Conservation (phyloP, 2,113 vertebrate species). For the Syngnathus scovelli region DNA sequence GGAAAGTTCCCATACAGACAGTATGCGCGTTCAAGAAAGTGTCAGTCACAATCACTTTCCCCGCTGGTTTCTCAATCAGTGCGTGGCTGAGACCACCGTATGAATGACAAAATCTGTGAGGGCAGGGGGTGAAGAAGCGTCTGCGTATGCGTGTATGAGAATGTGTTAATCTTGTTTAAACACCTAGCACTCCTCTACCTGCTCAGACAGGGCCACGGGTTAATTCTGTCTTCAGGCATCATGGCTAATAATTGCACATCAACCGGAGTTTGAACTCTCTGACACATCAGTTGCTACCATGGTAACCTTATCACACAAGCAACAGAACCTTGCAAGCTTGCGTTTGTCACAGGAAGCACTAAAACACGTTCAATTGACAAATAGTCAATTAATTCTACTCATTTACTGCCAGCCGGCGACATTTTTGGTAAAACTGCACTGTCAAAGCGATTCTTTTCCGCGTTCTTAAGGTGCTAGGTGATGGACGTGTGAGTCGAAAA, state of each 20-base stretch:
- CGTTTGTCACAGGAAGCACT: not conserved
- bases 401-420: not conserved
- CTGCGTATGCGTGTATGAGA: constrained; percentile 44
- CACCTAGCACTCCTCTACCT: constrained; percentile 69
- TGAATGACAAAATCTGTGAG: constrained; percentile 38
- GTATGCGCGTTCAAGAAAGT: constrained; percentile 20
- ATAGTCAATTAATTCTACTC: constrained; percentile 4
- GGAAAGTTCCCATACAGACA: constrained; percentile 25
- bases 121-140: constrained; percentile 25
- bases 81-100: constrained; percentile 15
- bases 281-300: constrained; percentile 32
- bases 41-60: constrained; percentile 20
- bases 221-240: constrained; percentile 68
- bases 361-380: not conserved
- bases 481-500: constrained; percentile 31
- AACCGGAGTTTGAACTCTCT: constrained; percentile 68
- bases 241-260: constrained; percentile 69
- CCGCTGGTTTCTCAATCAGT: constrained; percentile 22
- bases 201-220: constrained; percentile 73
- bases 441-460: constrained; percentile 16
- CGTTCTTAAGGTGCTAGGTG: constrained; percentile 21
- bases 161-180: constrained; percentile 66
- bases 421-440: constrained; percentile 10
- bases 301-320: constrained; percentile 47
- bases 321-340: constrained; percentile 9